These are phyloP conservation scores for Apogon talboti DNA, from an alignment of 2,797 vertebrate genomes.

Conservation along the genomic window DNA sequence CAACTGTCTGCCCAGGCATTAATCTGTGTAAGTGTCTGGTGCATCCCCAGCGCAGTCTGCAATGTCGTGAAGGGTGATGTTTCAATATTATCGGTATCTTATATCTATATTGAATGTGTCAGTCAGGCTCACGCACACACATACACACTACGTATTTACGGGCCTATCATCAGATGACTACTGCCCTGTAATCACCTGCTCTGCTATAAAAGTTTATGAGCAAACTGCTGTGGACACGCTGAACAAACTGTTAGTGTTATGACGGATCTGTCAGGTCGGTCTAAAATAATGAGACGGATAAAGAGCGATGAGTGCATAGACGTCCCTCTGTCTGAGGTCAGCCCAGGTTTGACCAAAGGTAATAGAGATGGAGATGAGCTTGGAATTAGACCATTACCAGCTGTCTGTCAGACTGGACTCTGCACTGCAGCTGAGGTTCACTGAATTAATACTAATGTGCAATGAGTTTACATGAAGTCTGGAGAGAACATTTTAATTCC, in stretches of 20 bases:
- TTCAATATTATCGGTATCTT: slow-evolving; percentile 8
- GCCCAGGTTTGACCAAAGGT: slow-evolving; percentile 42
- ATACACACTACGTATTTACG: slow-evolving; percentile 25
- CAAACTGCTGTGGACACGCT: slow-evolving; percentile 10
- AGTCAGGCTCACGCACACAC: slow-evolving; percentile 3
- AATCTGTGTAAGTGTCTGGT: slow-evolving; percentile 47
- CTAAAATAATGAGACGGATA: slow-evolving; percentile 1
- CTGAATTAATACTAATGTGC: background rate
- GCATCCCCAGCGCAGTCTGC: slow-evolving; percentile 21
- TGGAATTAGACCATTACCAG: slow-evolving; percentile 28
- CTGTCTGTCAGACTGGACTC: slow-evolving; percentile 45
- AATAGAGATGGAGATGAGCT: slow-evolving; percentile 44
- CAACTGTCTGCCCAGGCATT: slow-evolving; percentile 38
- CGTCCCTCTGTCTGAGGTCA: slow-evolving; percentile 33
- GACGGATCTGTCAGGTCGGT: slow-evolving; percentile 1
- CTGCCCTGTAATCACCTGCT: slow-evolving; percentile 13
- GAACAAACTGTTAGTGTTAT: slow-evolving; percentile 16
- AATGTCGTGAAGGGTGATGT: slow-evolving; percentile 12
- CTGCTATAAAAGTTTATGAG: slow-evolving; percentile 27
- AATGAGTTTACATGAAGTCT: slow-evolving; percentile 2
- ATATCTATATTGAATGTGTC: slow-evolving; percentile 6
- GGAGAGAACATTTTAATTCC: background rate
- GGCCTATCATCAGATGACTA: background rate
- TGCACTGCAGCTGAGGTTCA: slow-evolving; percentile 21
- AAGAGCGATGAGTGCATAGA: slow-evolving; percentile 2